Evolutionary conservation across 2,113 vertebrate species (phyloP).

Genomic region (Ceyx melanurus): DNA sequence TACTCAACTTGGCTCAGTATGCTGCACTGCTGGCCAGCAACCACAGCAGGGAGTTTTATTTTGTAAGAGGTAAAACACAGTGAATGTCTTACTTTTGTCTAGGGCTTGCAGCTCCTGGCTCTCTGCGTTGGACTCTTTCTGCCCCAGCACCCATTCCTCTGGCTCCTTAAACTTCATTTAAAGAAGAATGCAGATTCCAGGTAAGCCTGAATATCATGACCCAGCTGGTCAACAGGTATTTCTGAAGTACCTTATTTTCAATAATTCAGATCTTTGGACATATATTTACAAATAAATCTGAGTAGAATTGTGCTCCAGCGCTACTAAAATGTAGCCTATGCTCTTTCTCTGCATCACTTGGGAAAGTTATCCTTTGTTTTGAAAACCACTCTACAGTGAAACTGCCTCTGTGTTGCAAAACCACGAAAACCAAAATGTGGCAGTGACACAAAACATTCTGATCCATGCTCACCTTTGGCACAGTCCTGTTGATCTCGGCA

Average conservation of each 20-base stretch:
- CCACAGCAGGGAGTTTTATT: not conserved
- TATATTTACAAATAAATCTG: not conserved
- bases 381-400: not conserved
- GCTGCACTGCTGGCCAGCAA: not conserved
- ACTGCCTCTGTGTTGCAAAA: not conserved
- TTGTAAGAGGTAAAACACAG: constrained; percentile 2
- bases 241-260: not conserved
- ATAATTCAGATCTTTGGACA: not conserved
- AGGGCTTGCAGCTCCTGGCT: constrained; percentile 97
- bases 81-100: constrained; percentile 49
- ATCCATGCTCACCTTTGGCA: not conserved
- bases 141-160: constrained; percentile 93
- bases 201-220: constrained; percentile 69
- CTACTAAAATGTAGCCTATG: not conserved
- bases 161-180: constrained; percentile 92
- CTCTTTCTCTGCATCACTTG: not conserved
- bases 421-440: not conserved
- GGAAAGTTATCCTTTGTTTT: not conserved
- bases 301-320: not conserved
- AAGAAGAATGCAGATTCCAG: constrained; percentile 90
- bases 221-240: not conserved
- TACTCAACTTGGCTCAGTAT: not conserved
- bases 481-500: not conserved
- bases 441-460: not conserved
- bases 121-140: constrained; percentile 93